Evolutionary conservation across 2,797 vertebrate species (phyloP).

Genomic region (Neomorphus geoffroyi): DNA sequence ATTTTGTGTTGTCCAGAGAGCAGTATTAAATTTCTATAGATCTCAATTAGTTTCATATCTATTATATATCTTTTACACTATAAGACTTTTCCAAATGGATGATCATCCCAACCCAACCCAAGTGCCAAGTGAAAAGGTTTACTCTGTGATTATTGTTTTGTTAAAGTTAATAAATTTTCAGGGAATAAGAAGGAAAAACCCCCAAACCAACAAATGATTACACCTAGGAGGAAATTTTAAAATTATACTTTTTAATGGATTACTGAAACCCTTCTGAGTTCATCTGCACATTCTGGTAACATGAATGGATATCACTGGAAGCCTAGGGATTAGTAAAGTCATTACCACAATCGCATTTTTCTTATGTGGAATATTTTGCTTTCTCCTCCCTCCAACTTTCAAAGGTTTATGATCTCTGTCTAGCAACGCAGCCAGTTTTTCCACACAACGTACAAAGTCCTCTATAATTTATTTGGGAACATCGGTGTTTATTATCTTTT

Average conservation of each 20-base stretch:
- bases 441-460: not conserved
- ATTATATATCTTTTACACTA: too few species aligned
- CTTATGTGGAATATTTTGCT: not conserved
- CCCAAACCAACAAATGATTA: not conserved
- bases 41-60: not conserved
- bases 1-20: not conserved
- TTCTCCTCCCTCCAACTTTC: not conserved
- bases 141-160: not conserved
- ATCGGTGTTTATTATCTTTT: not conserved
- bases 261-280: not conserved
- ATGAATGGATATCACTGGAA: constrained; percentile 18
- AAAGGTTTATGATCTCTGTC: constrained; percentile 29
- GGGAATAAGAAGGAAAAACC: not conserved
- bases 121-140: not conserved
- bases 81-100: not conserved
- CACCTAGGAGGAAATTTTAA: not conserved
- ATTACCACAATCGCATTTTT: constrained; percentile 18
- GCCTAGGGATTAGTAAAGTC: constrained; percentile 32
- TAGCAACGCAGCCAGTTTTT: not conserved
- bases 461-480: not conserved
- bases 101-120: not conserved
- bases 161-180: not conserved
- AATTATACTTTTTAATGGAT: not conserved
- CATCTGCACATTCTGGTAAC: constrained; percentile 12
- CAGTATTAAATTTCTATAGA: not conserved